A percentile compares a stretch with the other conserved stretches of the same genome.
These are phyloP conservation scores for Spea multiplicata DNA, from an alignment of 2,113 vertebrate species.

Conservation along the genomic window DNA sequence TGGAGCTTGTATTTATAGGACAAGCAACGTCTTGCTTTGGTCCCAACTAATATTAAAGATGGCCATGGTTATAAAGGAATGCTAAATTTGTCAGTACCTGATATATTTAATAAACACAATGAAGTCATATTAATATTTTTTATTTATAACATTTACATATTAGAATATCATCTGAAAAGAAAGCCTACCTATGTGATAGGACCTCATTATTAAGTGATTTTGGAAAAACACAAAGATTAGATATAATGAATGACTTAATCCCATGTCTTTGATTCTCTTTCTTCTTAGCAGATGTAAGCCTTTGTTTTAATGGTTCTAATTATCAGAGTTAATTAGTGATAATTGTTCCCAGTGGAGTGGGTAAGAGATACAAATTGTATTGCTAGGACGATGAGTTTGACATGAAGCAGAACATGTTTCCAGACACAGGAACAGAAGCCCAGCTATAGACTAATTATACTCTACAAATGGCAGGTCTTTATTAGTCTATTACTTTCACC, in stretches of 20 bases:
- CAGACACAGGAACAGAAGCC: conserved; percentile 10
- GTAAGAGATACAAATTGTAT: conserved; percentile 41
- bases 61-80: no score
- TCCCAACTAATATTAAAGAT: no score
- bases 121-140: no score
- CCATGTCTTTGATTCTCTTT: conserved; percentile 20
- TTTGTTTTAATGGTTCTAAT: conserved; percentile 47
- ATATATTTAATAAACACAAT: no score
- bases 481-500: conserved; percentile 4
- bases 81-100: no score
- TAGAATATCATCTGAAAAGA: no score
- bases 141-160: no score
- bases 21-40: no score
- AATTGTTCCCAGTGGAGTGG: conserved; percentile 33
- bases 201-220: no score
- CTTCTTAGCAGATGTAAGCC: conserved; percentile 43
- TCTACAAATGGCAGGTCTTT: conserved; percentile 18
- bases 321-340: conserved; percentile 44
- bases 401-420: conserved; percentile 45
- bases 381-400: conserved; percentile 29
- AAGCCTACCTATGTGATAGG: no score
- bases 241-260: conserved; percentile 39
- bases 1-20: no score
- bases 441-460: conserved; percentile 12
- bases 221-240: not conserved